Base-by-base conservation (phyloP, 1,140 invertebrate genomes). In the Macrobrachium nipponense region DNA sequence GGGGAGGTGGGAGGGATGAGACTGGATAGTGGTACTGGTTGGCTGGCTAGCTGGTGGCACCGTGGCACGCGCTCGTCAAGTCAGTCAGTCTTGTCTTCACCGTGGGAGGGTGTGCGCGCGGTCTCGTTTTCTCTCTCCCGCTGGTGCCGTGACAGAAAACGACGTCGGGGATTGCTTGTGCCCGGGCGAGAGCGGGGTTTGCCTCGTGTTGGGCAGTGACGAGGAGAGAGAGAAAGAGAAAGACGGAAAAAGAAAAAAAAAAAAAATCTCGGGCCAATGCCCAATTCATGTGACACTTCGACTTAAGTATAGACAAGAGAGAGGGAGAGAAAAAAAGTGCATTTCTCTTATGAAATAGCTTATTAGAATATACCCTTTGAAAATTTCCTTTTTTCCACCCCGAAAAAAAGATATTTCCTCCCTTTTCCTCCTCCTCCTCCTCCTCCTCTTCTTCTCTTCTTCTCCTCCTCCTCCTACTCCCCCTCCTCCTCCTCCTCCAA, bases 31-130 rank as follows among this genome's bases (percentile, higher is more conserved):
- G 51, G 0, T 51, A 7, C 0, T 51, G 51, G 12, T 8, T 51
- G 51, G 51, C 51, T 51, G 51, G 51, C n/a, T 51, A 51, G 44
- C 51, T 51, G 51, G 12, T 51, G 51, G 51, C 51, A 51, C 51
- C 12, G 51, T 51, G 51, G 70, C 70, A 44, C 70, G 68, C 20
- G 18, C 17, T 43, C 36, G 43, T 18, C 14, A 23, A n/a, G 14
- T 15, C 14, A 27, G 36, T 44, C 36, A 76, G 73, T 76, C 73
- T 76, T 18, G 73, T 23, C 73, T 76, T 18, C 18, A n/a, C 43
- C 44, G 14, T 58, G 14, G 44, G n/a, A 11, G 73, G 11, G 73
- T 76, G 73, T 76, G 44, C 18, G 44, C 18, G 73, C 36, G 15
- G n/a, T n/a, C 44, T 58, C 15, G 7, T 17, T 76, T 18, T 17